Conservation (phyloP, 2,113 vertebrate genomes). For the Oenanthe oenanthe region DNA sequence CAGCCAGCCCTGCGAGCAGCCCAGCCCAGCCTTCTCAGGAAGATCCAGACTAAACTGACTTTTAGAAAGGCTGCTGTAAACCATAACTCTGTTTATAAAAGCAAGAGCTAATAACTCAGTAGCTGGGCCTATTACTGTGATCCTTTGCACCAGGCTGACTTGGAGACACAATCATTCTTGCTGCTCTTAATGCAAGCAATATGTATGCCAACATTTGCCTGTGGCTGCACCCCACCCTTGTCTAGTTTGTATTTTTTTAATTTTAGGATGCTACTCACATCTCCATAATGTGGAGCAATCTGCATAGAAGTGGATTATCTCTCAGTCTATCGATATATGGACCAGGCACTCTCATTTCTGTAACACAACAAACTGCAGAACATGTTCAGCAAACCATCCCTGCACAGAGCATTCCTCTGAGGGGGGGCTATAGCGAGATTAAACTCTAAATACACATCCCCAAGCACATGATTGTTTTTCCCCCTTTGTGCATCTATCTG, state of each 20-base stretch:
- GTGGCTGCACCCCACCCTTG: not conserved
- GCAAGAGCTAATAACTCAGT: not conserved
- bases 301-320: not conserved
- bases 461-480: not conserved
- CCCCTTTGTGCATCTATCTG: not conserved
- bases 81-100: not conserved
- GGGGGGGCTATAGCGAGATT: not conserved
- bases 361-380: not conserved
- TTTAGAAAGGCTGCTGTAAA: not conserved
- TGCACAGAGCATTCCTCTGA: not conserved
- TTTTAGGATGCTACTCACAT: not conserved
- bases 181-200: not conserved
- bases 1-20: not conserved
- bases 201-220: not conserved
- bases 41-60: slow-evolving; percentile 21
- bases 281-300: not conserved
- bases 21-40: not conserved
- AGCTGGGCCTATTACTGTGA: not conserved
- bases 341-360: not conserved
- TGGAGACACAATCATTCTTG: not conserved
- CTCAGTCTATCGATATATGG: not conserved
- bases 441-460: not conserved
- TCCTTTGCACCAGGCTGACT: not conserved
- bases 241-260: not conserved
- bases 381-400: not conserved